phyloP scores from a whole-genome alignment of 2,797 vertebrate species.

The Cygnus olor region DNA sequence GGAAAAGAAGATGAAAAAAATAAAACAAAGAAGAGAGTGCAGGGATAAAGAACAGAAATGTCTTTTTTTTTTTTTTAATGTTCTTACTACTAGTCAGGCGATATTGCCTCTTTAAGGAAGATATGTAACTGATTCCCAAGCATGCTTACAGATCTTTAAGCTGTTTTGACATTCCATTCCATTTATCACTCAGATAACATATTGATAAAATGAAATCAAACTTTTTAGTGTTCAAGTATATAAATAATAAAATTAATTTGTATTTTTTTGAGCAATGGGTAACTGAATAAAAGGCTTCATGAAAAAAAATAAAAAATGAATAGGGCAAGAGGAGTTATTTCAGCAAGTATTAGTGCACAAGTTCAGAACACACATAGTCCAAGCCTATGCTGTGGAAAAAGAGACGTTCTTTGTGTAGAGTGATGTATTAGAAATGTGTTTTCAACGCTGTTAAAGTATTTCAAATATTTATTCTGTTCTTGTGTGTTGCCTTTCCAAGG shows the following conservation, averaged over 20 bases:
- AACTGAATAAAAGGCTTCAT: not conserved
- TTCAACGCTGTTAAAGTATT: not conserved
- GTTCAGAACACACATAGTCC: fast-evolving
- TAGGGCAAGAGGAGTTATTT: not conserved
- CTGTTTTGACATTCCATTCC: not conserved
- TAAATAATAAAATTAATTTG: not conserved
- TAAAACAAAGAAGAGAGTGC: not conserved
- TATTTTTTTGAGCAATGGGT: not conserved
- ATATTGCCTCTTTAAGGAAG: not conserved
- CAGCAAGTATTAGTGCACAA: not conserved
- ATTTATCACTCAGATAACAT: not conserved
- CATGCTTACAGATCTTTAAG: not conserved
- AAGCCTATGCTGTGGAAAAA: not conserved
- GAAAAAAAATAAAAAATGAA: not conserved
- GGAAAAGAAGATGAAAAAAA: not conserved
- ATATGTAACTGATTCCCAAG: not conserved
- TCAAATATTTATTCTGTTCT: not conserved
- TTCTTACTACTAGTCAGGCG: not conserved
- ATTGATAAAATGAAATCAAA: not conserved
- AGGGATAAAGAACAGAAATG: not conserved
- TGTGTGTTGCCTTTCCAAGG: not conserved
- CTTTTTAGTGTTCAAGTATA: not conserved
- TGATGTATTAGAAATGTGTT: not conserved
- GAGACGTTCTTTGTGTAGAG: not conserved
- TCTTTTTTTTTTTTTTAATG: not conserved